Percentiles rank a stretch among this genome's conserved stretches.
phyloP scores from a whole-genome alignment of 2,888 invertebrate species.

The Andrena marginata region DNA sequence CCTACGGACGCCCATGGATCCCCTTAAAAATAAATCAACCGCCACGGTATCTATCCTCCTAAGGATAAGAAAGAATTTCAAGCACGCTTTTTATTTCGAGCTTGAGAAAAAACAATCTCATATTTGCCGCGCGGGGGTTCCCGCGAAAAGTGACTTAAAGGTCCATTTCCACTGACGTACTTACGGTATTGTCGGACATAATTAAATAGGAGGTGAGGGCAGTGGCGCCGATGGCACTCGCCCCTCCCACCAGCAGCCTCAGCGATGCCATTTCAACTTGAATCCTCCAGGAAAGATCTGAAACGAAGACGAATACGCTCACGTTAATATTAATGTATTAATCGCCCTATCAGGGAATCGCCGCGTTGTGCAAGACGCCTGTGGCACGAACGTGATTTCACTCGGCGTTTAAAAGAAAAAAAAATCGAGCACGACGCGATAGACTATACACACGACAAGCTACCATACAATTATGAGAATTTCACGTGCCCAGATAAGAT shows the following conservation, averaged over 20 bases:
- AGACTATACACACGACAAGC: neutral
- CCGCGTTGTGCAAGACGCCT: conserved; percentile 11
- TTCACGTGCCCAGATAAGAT: neutral
- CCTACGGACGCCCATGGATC: too few species aligned
- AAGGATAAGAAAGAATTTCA: too few species aligned
- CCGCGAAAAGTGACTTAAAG: neutral
- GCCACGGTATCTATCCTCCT: too few species aligned
- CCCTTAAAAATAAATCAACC: too few species aligned
- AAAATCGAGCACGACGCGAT: too few species aligned
- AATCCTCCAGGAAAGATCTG: conserved; percentile 57
- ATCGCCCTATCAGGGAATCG: neutral
- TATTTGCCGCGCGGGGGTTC: neutral
- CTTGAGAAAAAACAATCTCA: neutral
- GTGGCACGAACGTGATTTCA: neutral
- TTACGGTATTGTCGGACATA: conserved; percentile 85
- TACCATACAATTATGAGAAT: neutral
- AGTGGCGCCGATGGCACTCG: conserved; percentile 88
- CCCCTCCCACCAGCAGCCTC: conserved; percentile 86
- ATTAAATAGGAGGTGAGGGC: conserved; percentile 88
- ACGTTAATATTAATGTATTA: neutral
- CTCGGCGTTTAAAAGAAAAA: neutral
- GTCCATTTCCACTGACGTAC: conserved; percentile 56
- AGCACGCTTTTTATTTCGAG: too few species aligned
- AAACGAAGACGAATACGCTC: conserved; percentile 27
- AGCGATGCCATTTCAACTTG: conserved; percentile 78